Evolutionary conservation across 2,888 invertebrate species (phyloP).

Genomic region (Tineola bisselliella): DNA sequence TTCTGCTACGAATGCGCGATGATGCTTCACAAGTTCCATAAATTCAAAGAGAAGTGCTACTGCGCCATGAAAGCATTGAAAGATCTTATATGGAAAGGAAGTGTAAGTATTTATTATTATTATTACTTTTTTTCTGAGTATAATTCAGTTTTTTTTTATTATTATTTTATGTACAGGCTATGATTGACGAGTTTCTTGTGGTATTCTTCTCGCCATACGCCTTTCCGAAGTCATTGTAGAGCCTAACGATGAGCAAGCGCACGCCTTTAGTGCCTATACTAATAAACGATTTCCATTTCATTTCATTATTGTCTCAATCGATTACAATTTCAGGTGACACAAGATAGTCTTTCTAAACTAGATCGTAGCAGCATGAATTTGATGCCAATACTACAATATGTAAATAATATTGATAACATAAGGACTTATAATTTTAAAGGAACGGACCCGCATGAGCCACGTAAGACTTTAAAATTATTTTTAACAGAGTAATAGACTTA

Average conservation of each 20-base stretch:
- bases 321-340: background rate
- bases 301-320: no score
- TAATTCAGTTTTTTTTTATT: no score
- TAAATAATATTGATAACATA: background rate
- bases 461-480: background rate
- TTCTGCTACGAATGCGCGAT: slow-evolving; percentile 49
- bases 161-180: no score
- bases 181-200: no score
- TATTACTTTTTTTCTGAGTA: no score
- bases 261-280: no score
- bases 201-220: no score
- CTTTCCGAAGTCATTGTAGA: no score
- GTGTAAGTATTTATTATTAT: slow-evolving; percentile 24
- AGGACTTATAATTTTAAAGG: background rate
- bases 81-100: slow-evolving; percentile 34
- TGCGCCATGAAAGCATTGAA: slow-evolving; percentile 33
- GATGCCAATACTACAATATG: background rate
- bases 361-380: background rate
- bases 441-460: background rate
- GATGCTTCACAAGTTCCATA: slow-evolving; percentile 42
- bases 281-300: no score
- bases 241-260: no score
- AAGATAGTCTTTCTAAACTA: background rate
- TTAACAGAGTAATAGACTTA: no score
- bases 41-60: slow-evolving; percentile 46